Evolutionary conservation across 2,113 vertebrate species (phyloP).

Genomic region (Strix aluco): DNA sequence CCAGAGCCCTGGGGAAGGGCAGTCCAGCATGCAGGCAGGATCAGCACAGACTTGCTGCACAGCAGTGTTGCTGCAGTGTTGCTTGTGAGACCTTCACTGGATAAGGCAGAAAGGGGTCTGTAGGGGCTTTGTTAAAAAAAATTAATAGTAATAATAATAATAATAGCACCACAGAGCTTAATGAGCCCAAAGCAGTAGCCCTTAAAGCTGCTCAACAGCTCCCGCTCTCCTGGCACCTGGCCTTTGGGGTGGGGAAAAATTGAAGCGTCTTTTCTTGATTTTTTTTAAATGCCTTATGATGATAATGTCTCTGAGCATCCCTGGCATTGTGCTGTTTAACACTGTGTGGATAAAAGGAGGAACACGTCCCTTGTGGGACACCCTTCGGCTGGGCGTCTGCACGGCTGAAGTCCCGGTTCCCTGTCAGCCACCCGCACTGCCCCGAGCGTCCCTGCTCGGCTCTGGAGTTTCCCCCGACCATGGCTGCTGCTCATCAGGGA

Average conservation of each 20-base stretch:
- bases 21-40: background rate
- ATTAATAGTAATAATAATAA: background rate
- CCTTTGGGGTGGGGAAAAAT: background rate
- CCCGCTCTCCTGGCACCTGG: rapidly evolving
- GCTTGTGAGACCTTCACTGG: background rate
- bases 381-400: background rate
- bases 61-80: background rate
- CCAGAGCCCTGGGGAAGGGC: background rate
- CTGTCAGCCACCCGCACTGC: background rate
- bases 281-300: background rate
- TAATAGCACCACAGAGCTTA: background rate
- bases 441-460: background rate
- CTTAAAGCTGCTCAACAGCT: background rate
- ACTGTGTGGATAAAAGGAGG: background rate
- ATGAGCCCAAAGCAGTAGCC: background rate
- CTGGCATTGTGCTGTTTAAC: background rate
- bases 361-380: rapidly evolving
- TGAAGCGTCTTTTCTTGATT: background rate
- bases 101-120: background rate
- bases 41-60: background rate
- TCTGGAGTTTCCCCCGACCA: background rate
- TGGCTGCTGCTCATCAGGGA: background rate
- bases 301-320: background rate
- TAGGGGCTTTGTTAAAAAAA: background rate
- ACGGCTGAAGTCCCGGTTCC: rapidly evolving